Conservation (phyloP, 2,113 vertebrate species). For the Amia ocellicauda region DNA sequence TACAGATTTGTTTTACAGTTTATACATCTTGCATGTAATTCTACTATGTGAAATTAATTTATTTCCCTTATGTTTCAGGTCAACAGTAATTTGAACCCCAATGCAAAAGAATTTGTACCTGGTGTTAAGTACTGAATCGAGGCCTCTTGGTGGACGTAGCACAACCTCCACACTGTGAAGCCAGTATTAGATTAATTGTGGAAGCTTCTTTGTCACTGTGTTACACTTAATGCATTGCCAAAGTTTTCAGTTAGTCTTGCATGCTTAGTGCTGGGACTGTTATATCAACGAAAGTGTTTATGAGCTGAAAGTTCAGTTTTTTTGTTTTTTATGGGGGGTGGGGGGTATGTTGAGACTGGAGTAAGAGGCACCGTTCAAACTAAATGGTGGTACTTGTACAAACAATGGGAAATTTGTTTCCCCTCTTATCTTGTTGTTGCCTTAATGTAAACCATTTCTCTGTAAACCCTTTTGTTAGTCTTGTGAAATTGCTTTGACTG, state of each 20-base stretch:
- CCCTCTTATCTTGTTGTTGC: neutral
- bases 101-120: slow-evolving; percentile 92
- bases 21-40: no score
- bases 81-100: slow-evolving; percentile 89
- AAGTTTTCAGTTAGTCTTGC: slow-evolving; percentile 85
- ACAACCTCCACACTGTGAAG: slow-evolving; percentile 84
- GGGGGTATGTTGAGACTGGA: slow-evolving; percentile 46
- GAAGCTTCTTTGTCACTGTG: slow-evolving; percentile 83
- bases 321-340: slow-evolving; percentile 44
- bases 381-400: neutral
- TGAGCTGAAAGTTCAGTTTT: slow-evolving; percentile 60
- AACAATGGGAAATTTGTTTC: neutral
- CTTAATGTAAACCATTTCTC: neutral
- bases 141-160: slow-evolving; percentile 72
- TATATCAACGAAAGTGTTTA: slow-evolving; percentile 61
- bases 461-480: neutral
- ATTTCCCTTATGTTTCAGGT: slow-evolving; percentile 64
- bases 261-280: slow-evolving; percentile 83
- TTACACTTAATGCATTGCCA: slow-evolving; percentile 89
- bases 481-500: neutral
- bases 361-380: slow-evolving; percentile 67
- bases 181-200: slow-evolving; percentile 82
- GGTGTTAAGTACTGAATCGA: slow-evolving; percentile 87
- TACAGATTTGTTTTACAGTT: no score
- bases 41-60: no score